phyloP scores from a whole-genome alignment of 1,140 invertebrate genomes.

The Drosophila guanche region DNA sequence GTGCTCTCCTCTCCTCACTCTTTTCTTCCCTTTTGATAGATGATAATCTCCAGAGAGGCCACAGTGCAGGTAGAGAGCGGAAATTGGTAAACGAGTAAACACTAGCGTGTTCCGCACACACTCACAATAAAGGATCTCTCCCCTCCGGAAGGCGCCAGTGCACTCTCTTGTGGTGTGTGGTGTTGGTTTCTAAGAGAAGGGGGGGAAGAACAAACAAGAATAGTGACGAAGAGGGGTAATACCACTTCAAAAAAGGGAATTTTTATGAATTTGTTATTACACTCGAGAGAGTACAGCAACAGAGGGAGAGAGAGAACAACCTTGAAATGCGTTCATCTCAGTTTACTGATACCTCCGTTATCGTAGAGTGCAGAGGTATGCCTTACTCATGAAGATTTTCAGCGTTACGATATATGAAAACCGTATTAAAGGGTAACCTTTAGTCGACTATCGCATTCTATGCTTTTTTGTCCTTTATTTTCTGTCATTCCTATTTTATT shows the following conservation, averaged over 20 bases:
- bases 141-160: slow-evolving; percentile 24
- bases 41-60: slow-evolving; percentile 19
- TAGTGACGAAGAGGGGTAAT: slow-evolving; percentile 2
- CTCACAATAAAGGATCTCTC: slow-evolving; percentile 28
- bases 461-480: not conserved
- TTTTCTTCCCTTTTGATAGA: slow-evolving; percentile 11
- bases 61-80: slow-evolving; percentile 45
- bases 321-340: not conserved
- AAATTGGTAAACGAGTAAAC: slow-evolving; percentile 45
- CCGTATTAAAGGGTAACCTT: not conserved
- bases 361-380: not conserved
- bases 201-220: slow-evolving; percentile 28
- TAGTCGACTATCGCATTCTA: not conserved
- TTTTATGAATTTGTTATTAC: slow-evolving; percentile 55
- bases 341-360: slow-evolving; percentile 19
- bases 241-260: slow-evolving; percentile 26
- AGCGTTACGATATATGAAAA: not conserved
- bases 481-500: slow-evolving; percentile 28
- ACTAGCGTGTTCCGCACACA: slow-evolving; percentile 5
- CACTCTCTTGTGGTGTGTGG: not conserved
- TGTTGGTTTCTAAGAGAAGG: not conserved
- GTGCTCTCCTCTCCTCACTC: slow-evolving; percentile 22
- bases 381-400: not conserved
- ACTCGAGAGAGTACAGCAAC: slow-evolving; percentile 32
- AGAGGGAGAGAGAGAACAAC: slow-evolving; percentile 11